Base-by-base conservation (phyloP, 2,888 invertebrate genomes). In the Stegana nigrithorax region DNA sequence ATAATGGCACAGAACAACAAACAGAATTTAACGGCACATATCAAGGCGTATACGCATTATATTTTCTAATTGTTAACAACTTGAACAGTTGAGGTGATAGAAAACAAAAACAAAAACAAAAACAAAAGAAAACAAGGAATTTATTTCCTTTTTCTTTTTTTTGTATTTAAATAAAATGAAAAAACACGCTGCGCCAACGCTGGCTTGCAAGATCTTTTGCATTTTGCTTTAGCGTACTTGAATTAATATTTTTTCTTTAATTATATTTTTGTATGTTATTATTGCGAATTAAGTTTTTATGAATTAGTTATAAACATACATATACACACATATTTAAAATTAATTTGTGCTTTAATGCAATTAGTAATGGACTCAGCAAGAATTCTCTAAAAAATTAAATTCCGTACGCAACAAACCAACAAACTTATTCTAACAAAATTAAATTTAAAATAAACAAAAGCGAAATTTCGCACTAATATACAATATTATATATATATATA, bases 311-410 rank as follows among this genome's bases (percentile, higher is more conserved):
- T 4, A 44, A 4, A 14, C n/a, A 21, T 19, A 45, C 1, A 19
- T 36, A 36, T 6, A 36, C 2, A n/a, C 5, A 39, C 14, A n/a
- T 10, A 8, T 29, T 45, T 45, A 21, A 14, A 19, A 21, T 19
- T 45, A 10, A 45, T 12, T 45, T 45, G 23, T 42, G 42, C 14
- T 45, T 45, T 45, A 45, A 12, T 45, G 10, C 12, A 14, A 45
- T 3, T 32, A 51, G 63, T 60, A 62, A 67, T 62, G 60, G 29
- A 25, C 10, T n/a, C 12, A 50, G 4, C 23, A 21, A 47, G 66
- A 74, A 80, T 82, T 83, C 83, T 83, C 82, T 83, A 82, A 81
- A 81, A 80, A 71, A 76, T 75, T 59, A 74, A 73, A 79, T 80
- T 79, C 80, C 79, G 6, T 6, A 29, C 6, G 29, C 29, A 29